Conservation (phyloP, 2,797 vertebrate genomes). For the Staurois parvus region DNA sequence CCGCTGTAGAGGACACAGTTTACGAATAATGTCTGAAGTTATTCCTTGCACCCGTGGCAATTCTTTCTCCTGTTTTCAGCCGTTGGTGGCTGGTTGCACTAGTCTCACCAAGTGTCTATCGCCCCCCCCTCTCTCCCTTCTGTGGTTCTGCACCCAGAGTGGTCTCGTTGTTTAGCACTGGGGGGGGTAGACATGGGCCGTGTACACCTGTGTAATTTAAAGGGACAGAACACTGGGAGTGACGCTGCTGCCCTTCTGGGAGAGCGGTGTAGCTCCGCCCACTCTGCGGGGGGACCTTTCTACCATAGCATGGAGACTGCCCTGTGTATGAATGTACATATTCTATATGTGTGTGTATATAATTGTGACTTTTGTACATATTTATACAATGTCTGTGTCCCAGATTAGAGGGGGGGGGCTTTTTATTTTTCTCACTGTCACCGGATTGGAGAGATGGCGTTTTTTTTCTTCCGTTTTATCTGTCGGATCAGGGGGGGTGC, state of each 20-base stretch:
- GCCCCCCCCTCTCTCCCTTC: not conserved
- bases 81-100: not conserved
- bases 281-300: no score
- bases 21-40: not conserved
- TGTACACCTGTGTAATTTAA: slow-evolving; percentile 1
- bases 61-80: not conserved
- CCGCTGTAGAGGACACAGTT: not conserved
- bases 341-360: slow-evolving; percentile 49
- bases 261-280: not conserved
- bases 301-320: not conserved
- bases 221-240: slow-evolving; percentile 4
- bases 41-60: not conserved
- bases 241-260: not conserved
- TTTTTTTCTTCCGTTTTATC: no score
- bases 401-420: not conserved
- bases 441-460: not conserved
- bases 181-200: not conserved
- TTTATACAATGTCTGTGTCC: slow-evolving; percentile 32
- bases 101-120: not conserved
- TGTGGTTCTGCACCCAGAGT: not conserved
- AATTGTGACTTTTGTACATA: slow-evolving; percentile 47
- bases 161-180: not conserved
- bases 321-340: slow-evolving; percentile 45
- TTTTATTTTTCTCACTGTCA: not conserved
- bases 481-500: not conserved